Conservation (phyloP, 2,888 invertebrate genomes). For the Melanotus villosus region DNA sequence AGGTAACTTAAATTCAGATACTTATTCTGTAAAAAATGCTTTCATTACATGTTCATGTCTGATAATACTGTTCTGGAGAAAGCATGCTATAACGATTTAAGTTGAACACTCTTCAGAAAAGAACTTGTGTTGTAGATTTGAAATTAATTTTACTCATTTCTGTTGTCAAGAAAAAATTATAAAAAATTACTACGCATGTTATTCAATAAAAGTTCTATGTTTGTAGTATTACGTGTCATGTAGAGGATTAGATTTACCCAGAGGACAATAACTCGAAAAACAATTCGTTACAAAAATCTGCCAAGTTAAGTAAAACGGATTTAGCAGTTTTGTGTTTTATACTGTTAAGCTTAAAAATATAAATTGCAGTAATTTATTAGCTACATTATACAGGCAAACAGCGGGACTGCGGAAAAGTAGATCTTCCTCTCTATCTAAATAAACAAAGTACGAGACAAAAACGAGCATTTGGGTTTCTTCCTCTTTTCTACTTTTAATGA, state of each 20-base stretch:
- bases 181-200: too few species aligned
- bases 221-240: too few species aligned
- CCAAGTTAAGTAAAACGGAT: not conserved
- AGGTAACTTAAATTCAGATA: too few species aligned
- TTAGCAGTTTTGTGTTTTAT: not conserved
- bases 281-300: not conserved
- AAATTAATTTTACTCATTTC: too few species aligned
- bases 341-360: conserved; percentile 9
- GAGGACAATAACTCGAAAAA: not conserved
- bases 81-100: too few species aligned
- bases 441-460: not conserved
- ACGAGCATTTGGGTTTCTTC: not conserved
- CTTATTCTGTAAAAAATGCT: too few species aligned
- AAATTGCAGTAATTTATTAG: conserved; percentile 8
- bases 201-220: too few species aligned
- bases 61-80: too few species aligned
- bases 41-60: too few species aligned
- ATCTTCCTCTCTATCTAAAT: not conserved
- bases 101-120: too few species aligned
- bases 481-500: not conserved
- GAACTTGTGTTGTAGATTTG: too few species aligned
- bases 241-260: not conserved
- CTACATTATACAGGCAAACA: not conserved
- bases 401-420: conserved; percentile 7
- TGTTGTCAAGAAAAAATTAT: too few species aligned